phyloP scores from a whole-genome alignment of 1,140 invertebrate species.

The Rhynchophorus ferrugineus region DNA sequence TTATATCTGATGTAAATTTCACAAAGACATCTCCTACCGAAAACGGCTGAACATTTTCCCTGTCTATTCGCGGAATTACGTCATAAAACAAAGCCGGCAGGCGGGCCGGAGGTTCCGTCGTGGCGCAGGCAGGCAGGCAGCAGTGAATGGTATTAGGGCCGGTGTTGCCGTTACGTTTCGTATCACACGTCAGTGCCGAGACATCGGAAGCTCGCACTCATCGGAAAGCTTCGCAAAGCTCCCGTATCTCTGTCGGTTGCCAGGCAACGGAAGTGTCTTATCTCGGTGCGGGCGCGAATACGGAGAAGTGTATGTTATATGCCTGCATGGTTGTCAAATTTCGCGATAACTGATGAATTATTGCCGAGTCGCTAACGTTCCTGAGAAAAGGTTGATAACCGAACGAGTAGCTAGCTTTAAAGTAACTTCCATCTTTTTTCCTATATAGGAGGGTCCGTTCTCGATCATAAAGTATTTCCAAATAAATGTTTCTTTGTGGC shows the following conservation, averaged over 20 bases:
- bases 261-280: slow-evolving; percentile 20
- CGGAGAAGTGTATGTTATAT: slow-evolving; percentile 19
- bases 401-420: too few species aligned
- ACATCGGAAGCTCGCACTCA: slow-evolving; percentile 11
- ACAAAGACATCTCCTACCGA: background rate
- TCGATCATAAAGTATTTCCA: too few species aligned
- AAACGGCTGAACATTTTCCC: background rate
- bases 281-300: slow-evolving; percentile 20
- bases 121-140: background rate
- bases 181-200: slow-evolving; percentile 7
- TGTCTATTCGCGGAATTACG: background rate
- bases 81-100: background rate
- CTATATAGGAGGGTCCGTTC: too few species aligned
- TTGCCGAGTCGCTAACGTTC: slow-evolving; percentile 3
- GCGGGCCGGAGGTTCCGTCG: background rate
- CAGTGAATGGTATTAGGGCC: background rate
- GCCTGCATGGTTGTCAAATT: slow-evolving; percentile 20
- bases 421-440: too few species aligned
- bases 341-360: slow-evolving; percentile 18
- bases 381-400: background rate
- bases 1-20: background rate
- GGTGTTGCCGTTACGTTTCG: background rate
- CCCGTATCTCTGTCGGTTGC: slow-evolving; percentile 15
- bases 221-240: slow-evolving; percentile 13
- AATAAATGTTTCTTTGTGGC: too few species aligned